Conservation (phyloP, 2,888 invertebrate species). For the Tenodera sinensis region DNA sequence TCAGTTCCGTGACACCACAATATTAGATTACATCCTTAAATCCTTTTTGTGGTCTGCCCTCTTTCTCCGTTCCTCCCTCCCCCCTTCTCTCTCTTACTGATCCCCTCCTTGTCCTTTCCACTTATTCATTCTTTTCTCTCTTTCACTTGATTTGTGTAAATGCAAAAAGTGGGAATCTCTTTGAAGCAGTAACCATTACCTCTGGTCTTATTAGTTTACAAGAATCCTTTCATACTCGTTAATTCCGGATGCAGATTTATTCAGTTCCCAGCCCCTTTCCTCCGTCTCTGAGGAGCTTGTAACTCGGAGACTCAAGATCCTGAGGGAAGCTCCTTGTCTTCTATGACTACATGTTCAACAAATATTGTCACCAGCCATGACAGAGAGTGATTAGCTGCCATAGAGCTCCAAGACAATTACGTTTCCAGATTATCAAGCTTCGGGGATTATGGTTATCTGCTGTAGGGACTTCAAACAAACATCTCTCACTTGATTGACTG, state of each 20-base stretch:
- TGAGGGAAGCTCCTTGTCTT: neutral
- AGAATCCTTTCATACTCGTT: neutral
- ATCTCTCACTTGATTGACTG: no score
- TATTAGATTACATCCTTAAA: neutral
- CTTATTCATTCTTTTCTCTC: neutral
- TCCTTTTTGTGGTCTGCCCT: neutral
- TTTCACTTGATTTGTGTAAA: neutral
- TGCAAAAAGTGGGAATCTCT: neutral
- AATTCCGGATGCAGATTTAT: neutral
- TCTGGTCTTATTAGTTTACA: neutral
- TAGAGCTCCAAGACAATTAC: neutral
- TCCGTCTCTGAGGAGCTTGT: neutral
- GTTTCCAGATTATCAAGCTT: neutral
- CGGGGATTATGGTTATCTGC: neutral
- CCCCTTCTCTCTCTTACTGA: neutral
- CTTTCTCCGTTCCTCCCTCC: neutral
- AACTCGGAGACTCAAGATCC: neutral
- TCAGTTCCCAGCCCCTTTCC: neutral
- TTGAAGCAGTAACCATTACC: neutral
- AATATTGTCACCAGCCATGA: neutral
- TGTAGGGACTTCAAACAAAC: no score
- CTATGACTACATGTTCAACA: neutral
- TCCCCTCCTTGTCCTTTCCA: neutral
- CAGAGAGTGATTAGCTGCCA: neutral
- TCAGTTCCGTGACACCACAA: neutral